These are phyloP conservation scores for Clarias fuscus DNA, from an alignment of 2,797 vertebrate genomes.

Conservation along the genomic window DNA sequence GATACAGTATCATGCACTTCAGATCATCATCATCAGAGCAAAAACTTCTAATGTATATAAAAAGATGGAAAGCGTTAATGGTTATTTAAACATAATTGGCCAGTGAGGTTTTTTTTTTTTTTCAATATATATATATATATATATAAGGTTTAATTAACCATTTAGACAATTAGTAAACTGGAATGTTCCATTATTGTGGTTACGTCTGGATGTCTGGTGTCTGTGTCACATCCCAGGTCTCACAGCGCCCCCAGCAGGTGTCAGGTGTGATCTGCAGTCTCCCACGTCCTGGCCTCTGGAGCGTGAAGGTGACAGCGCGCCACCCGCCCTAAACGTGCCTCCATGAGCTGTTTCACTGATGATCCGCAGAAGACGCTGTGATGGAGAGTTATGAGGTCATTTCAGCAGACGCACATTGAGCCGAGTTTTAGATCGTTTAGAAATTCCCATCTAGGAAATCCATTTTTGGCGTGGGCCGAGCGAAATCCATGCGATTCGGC, in stretches of 20 bases:
- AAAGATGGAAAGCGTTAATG: too few species aligned
- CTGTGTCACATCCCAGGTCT: slow-evolving; percentile 90
- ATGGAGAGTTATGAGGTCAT: not conserved
- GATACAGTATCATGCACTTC: too few species aligned
- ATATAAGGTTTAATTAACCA: not conserved
- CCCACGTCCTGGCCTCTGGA: slow-evolving; percentile 85
- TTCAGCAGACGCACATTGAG: not conserved
- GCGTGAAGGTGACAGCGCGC: slow-evolving; percentile 84
- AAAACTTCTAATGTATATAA: too few species aligned
- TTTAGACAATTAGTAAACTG: not conserved
- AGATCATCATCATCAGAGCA: too few species aligned
- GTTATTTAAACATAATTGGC: too few species aligned
- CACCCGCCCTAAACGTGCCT: too few species aligned
- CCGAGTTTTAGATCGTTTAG: not conserved
- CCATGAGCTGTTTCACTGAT: not conserved
- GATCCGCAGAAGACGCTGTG: not conserved
- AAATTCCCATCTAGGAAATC: slow-evolving; percentile 16
- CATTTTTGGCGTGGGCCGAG: not conserved
- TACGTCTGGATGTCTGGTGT: not conserved
- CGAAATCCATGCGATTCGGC: not conserved
- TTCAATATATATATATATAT: too few species aligned
- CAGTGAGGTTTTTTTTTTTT: too few species aligned
- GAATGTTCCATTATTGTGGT: not conserved
- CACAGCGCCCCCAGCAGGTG: slow-evolving; percentile 95
- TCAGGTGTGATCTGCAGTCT: slow-evolving; percentile 86